Percentiles rank a stretch among this genome's conserved stretches.
Evolutionary conservation across 2,113 vertebrate species (phyloP).

Genomic region (Lophura nycthemera): DNA sequence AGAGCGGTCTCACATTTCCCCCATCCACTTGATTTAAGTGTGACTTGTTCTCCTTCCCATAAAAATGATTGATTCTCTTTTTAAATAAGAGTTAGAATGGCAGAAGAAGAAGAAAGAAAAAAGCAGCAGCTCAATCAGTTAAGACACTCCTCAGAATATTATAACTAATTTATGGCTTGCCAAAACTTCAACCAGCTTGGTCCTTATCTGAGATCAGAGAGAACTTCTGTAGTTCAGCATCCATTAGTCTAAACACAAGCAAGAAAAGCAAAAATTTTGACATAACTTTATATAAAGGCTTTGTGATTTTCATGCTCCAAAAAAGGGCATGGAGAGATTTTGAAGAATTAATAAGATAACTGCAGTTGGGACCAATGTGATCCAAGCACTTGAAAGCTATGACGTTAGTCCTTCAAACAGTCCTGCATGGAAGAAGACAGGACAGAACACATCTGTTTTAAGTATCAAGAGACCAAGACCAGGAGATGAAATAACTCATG

Average conservation of each 20-base stretch:
- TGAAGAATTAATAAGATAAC: neutral
- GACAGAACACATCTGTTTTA: neutral
- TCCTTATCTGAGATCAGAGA: slow-evolving; percentile 9
- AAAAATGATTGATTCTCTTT: neutral
- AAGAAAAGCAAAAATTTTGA: slow-evolving; percentile 24
- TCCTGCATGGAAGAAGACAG: neutral
- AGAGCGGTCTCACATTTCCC: neutral
- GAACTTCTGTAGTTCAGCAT: slow-evolving; percentile 27
- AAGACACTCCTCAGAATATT: neutral
- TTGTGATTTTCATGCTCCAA: neutral
- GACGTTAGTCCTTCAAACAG: neutral
- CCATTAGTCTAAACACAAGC: slow-evolving; percentile 26
- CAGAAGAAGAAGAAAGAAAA: neutral
- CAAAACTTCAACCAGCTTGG: slow-evolving; percentile 16
- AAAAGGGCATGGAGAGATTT: neutral
- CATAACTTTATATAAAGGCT: slow-evolving; percentile 2
- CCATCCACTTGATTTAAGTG: neutral
- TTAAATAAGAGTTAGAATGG: neutral
- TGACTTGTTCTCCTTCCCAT: neutral
- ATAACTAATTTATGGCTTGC: neutral
- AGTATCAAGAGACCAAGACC: neutral
- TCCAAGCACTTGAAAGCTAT: neutral
- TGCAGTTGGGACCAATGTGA: neutral
- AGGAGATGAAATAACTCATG: neutral
- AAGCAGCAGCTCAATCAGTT: neutral